A percentile compares a stretch with the other conserved stretches of the same genome.
Evolutionary conservation across 1,140 invertebrate genomes (phyloP).

Genomic region (Drosophila ficusphila): DNA sequence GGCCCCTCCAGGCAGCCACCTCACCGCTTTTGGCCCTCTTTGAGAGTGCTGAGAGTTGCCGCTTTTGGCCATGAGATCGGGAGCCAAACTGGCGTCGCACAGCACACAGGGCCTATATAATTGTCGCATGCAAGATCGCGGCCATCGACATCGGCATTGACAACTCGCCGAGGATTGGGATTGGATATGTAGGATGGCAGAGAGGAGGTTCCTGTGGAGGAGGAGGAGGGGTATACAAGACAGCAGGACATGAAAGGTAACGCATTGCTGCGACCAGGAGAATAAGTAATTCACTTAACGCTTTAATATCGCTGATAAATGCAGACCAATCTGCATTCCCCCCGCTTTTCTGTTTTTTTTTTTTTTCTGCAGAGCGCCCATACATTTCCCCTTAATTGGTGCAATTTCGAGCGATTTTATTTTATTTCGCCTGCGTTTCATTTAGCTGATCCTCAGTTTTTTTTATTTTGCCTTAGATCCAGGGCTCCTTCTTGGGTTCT

Average conservation of each 20-base stretch:
- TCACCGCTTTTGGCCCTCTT: not conserved
- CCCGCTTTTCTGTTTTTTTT: too few relatives aligned
- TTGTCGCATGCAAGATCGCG: constrained; percentile 80
- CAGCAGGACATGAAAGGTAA: constrained; percentile 75
- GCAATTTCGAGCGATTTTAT: constrained; percentile 80
- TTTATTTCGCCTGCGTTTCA: constrained; percentile 67
- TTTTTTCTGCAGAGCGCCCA: not conserved
- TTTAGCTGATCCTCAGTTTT: constrained; percentile 12
- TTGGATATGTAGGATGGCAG: too few relatives aligned
- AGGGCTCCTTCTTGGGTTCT: not conserved
- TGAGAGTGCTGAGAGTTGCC: constrained; percentile 34
- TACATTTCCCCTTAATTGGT: constrained; percentile 77
- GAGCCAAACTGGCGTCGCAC: constrained; percentile 75
- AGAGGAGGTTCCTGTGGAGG: not conserved
- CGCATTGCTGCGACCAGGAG: constrained; percentile 65
- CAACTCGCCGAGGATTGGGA: constrained; percentile 1
- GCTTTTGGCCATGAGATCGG: constrained; percentile 50
- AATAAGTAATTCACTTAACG: constrained; percentile 84
- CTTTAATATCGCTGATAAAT: constrained; percentile 84
- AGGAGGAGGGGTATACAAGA: constrained; percentile 27
- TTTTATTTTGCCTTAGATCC: not conserved
- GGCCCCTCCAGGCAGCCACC: not conserved
- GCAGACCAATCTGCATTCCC: constrained; percentile 47
- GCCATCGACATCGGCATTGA: constrained; percentile 58
- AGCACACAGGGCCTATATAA: constrained; percentile 55